Evolutionary conservation across 2,113 vertebrate species (phyloP).

Genomic region (Thunnus maccoyii): DNA sequence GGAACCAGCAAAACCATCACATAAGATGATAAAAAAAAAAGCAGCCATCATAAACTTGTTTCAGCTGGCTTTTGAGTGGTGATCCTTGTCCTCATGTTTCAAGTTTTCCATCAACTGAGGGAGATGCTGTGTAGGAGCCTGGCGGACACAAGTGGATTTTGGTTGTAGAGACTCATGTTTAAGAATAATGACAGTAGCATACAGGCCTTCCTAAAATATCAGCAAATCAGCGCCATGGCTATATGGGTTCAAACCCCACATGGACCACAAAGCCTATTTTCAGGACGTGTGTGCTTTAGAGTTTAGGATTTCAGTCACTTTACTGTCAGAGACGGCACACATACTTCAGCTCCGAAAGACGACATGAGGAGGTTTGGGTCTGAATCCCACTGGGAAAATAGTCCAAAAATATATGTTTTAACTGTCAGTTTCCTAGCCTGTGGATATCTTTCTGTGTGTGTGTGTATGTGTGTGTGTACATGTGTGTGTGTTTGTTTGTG

Average conservation of each 20-base stretch:
- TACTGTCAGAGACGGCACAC: constrained; percentile 35
- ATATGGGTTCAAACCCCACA: constrained; percentile 42
- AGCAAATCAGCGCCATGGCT: constrained; percentile 19
- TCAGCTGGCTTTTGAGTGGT: constrained; percentile 7
- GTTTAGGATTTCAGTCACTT: constrained; percentile 41
- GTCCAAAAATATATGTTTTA: constrained; percentile 46
- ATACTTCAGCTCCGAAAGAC: constrained; percentile 43
- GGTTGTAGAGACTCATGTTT: background rate
- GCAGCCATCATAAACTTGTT: background rate
- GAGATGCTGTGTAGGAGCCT: background rate
- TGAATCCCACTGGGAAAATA: constrained; percentile 45
- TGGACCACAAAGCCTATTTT: constrained; percentile 58
- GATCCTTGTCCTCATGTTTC: background rate
- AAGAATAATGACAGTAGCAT: constrained; percentile 36
- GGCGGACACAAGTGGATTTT: constrained; percentile 18
- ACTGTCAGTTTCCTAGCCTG: constrained; percentile 35
- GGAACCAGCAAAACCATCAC: background rate
- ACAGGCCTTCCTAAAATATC: constrained; percentile 46
- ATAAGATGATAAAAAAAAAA: constrained; percentile 7
- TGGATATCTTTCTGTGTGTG: constrained; percentile 33
- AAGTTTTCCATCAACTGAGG: background rate
- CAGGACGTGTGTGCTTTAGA: background rate
- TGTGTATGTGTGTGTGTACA: constrained; percentile 14
- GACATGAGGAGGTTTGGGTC: constrained; percentile 42
- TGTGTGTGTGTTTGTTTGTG: constrained; percentile 12